Evolutionary conservation across 2,113 vertebrate species (phyloP), one percentile per base, ranked within the genome.

Genomic region (Gymnorhina tibicen): DNA sequence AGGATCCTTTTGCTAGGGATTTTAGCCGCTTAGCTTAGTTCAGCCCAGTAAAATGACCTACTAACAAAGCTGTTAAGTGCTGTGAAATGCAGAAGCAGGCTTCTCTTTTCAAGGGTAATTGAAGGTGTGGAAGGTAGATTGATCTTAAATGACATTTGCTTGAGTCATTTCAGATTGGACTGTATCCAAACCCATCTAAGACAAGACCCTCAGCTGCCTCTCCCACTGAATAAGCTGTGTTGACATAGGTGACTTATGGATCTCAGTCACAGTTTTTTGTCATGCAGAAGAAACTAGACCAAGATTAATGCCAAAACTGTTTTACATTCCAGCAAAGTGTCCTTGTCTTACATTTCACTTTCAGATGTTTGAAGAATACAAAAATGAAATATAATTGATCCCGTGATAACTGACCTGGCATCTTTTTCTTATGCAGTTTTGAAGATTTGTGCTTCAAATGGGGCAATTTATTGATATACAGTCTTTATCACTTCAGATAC

Each of bases 191-290:
- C 3, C 11, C 26, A 30, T 42, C 0, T 2, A 82, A 85, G n/a
- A 46, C 47, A 62, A 28, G 52, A 37, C 28, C 20, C 35, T 50
- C 35, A 32, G 27, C 39, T 72, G 6, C 17, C 44, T 64, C 47
- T 79, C 44, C 20, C 2, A 6, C 49, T 64, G 44, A 85, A 64
- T 72, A 64, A 93, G 7, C 30, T 79, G 5, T 2, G 0, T n/a
- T 75, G 67, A 12, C 26, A 23, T 9, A n/a, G 47, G 27, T 64
- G 74, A 50, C 33, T 50, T 74, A 24, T 0, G 0, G 1, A 53
- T 49, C 32, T 79, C 9, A 5, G 76, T 58, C 62, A 13, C 13
- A 9, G 2, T 16, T 21, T 82, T 89, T 77, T 75, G 50, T 76
- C 27, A 7, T 2, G 13, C 10, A 6, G n/a, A 44, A 46, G 32